These are phyloP conservation scores for Silurus meridionalis DNA, from an alignment of 2,113 vertebrate species.

Conservation along the genomic window DNA sequence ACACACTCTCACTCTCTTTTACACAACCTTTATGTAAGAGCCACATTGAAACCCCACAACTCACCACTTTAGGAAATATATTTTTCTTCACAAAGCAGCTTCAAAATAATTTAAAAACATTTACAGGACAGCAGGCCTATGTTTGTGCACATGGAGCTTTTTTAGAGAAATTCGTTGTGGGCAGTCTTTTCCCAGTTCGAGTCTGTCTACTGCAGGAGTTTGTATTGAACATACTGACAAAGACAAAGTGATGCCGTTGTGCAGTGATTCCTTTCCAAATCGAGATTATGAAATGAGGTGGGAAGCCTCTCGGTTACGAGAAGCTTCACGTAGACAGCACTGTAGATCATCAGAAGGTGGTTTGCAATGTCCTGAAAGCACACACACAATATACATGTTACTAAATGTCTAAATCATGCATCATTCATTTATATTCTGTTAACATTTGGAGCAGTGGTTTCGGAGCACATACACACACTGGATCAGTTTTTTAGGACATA, in stretches of 20 bases:
- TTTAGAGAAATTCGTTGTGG: constrained; percentile 47
- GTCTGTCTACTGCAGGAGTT: constrained; percentile 59
- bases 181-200: constrained; percentile 10
- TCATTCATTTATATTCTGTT: neutral
- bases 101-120: constrained; percentile 50
- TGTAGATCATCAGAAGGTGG: constrained; percentile 76
- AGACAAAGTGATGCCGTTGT: constrained; percentile 65
- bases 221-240: constrained; percentile 71
- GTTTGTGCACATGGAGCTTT: constrained; percentile 36
- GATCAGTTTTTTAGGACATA: neutral
- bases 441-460: neutral
- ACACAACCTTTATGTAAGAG: constrained; percentile 34
- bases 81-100: constrained; percentile 32
- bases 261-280: constrained; percentile 62
- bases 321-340: constrained; percentile 72
- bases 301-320: constrained; percentile 68
- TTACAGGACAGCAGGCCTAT: neutral
- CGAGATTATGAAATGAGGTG: constrained; percentile 35
- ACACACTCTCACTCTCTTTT: neutral
- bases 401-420: neutral
- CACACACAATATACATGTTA: neutral
- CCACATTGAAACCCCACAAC: constrained; percentile 9
- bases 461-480: neutral
- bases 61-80: constrained; percentile 29
- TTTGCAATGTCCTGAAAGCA: constrained; percentile 67